Base-by-base conservation (phyloP, 2,888 invertebrate genomes). In the Volucella inflata region DNA sequence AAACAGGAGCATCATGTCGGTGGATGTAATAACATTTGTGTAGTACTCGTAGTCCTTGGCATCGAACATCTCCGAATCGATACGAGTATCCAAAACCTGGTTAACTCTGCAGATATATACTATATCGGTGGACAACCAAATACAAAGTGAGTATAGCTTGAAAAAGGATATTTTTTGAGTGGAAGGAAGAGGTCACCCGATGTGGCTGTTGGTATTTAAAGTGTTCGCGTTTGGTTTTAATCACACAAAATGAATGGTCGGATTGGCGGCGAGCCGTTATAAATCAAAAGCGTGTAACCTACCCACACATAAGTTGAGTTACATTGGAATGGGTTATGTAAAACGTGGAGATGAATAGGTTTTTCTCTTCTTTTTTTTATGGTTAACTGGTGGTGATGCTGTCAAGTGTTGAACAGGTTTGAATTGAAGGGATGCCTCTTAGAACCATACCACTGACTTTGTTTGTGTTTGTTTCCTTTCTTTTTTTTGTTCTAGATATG, bases 401-500 rank as follows among this genome's bases (percentile, higher is more conserved):
- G 53, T 64, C 12, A 16, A 57, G 40, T 38, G 6, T 30, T 30
- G 30, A 30, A 30, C 30, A 30, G 38, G 11, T 30, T 59, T 21
- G 16, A 12, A 9, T 21, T 4, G 11, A 21, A 10, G 11, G 8
- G 8, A 36, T 30, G 36, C 4, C 10, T 30, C 12, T 17, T 9
- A 36, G n/a, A 12, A 1, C 12, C 42, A 2, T 67, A 10, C 40
- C n/a, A 36, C 2, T 21, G n/a, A 44, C 11, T 55, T 36, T 59
- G 11, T 44, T 21, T 46, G 62, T 6, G 59, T 30, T 42, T 8
- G 12, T 16, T 12, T 36, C 79, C n/a, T n/a, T 17, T 50, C 42
- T 16, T 17, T 57, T 16, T 21, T 10, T 40, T 55, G 51, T 62
- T 91, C 3, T 93, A 97, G 96, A 97, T 92, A 96, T 97, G 96